Conservation (phyloP, 2,888 invertebrate genomes). For the Spodoptera picta region DNA sequence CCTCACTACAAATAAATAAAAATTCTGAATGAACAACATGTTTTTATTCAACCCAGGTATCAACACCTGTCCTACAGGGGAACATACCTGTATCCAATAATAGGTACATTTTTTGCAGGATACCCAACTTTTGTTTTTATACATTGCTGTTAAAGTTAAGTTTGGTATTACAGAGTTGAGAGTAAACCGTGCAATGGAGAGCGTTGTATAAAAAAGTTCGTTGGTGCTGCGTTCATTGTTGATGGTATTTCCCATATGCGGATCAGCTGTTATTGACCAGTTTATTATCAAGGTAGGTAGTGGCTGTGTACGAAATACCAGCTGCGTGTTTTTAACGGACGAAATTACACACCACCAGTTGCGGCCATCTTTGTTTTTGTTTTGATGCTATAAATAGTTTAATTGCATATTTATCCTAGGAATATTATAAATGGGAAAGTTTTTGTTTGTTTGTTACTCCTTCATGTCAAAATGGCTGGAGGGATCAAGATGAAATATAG, state of each 20-base stretch:
- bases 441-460: no score
- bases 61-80: constrained; percentile 36
- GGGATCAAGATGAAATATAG: no score
- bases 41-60: constrained; percentile 51
- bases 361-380: constrained; percentile 7
- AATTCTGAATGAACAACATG: constrained; percentile 21
- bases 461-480: no score
- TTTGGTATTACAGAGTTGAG: fast-evolving
- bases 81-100: constrained; percentile 1
- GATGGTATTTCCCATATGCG: constrained; percentile 28
- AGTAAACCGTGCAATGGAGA: constrained; percentile 9
- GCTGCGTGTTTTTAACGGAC: constrained; percentile 26
- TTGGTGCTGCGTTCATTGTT: background rate
- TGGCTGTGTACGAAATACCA: constrained; percentile 24
- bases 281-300: constrained; percentile 26
- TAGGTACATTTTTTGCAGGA: background rate
- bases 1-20: constrained; percentile 1
- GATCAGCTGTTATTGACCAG: constrained; percentile 46
- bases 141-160: constrained; percentile 14
- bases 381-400: background rate
- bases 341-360: constrained; percentile 9
- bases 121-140: background rate
- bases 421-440: no score
- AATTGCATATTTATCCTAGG: background rate
- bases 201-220: background rate